phyloP scores from a whole-genome alignment of 1,140 invertebrate genomes.

The Dendroctonus ponderosae region DNA sequence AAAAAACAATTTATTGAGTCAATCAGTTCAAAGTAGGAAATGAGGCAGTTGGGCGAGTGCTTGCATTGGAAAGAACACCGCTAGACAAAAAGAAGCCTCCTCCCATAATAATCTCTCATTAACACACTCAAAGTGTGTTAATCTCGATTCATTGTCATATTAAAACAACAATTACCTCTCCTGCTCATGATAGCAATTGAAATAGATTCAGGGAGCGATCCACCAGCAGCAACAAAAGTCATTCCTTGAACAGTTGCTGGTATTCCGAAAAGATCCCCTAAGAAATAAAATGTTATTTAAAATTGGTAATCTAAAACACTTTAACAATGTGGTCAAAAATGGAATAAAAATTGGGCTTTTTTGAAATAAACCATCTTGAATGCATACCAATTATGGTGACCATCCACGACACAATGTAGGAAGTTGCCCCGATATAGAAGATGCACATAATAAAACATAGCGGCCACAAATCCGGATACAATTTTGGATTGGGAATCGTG shows the following conservation, averaged over 20 bases:
- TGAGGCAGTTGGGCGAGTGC: background rate
- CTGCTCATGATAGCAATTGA: constrained; percentile 78
- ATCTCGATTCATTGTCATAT: too few species aligned
- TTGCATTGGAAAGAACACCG: too few species aligned
- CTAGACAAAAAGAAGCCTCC: too few species aligned
- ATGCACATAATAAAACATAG: constrained; percentile 84
- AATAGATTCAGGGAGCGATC: constrained; percentile 85
- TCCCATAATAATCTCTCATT: too few species aligned
- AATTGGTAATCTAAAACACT: background rate
- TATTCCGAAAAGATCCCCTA: constrained; percentile 72
- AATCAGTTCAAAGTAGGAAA: background rate
- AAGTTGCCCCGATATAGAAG: constrained; percentile 78
- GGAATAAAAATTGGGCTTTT: too few species aligned
- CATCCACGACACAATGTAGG: constrained; percentile 90
- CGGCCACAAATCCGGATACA: constrained; percentile 65
- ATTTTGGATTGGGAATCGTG: constrained; percentile 75
- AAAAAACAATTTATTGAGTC: constrained; percentile 4
- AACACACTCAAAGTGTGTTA: too few species aligned
- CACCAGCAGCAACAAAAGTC: constrained; percentile 84
- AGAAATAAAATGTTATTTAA: constrained; percentile 38
- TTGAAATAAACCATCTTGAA: background rate
- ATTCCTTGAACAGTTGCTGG: constrained; percentile 88
- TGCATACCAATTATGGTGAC: constrained; percentile 77
- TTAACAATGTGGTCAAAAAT: too few species aligned
- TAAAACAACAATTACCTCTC: constrained; percentile 61